Evolutionary conservation across 2,797 vertebrate genomes (phyloP), one percentile per base, ranked within the genome.

Genomic region (Carduelis carduelis): DNA sequence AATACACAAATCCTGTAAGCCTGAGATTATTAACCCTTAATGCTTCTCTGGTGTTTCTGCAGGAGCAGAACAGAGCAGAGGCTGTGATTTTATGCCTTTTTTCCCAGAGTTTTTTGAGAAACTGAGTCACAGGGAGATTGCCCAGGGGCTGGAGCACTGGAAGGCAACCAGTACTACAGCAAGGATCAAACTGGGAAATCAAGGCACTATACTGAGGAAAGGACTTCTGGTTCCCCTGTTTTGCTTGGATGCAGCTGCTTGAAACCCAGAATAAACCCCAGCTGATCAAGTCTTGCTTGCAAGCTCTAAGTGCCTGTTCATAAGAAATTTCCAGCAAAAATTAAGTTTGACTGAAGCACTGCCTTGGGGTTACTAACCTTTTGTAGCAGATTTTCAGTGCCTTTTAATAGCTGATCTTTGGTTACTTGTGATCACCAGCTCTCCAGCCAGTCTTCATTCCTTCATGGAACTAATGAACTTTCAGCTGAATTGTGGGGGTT

Each of bases 21-120:
- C 70, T 82, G 68, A 43, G 79, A 57, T 50, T 77, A 60, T 91
- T 95, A 97, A 96, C 92, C 72, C 81, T 69, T 89, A 35, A 7
- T 0, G 2, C 55, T 70, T 63, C 41, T 37, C 65, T 81, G 15
- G 16, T 34, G 70, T 53, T 77, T 49, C 44, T 89, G 59, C 87
- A 53, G 87, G 59, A 61, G 84, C 68, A 68, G 30, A 84, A 56
- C n/a, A 24, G 12, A 46, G 53, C 78, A 65, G 32, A 49, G 68
- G 39, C 53, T 65, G 3, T 47, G 46, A 2, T 41, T 60, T 37
- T 50, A 53, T 74, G 56, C 49, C 12, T 83, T 59, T 56, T 35
- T 26, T 85, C 18, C 23, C 9, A 3, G 27, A 26, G 60, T 69
- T 88, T 46, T 53, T 7, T 63, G 79, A 47, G 89, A 91, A 93